Conservation (phyloP, 2,113 vertebrate species). For the Larimichthys crocea region DNA sequence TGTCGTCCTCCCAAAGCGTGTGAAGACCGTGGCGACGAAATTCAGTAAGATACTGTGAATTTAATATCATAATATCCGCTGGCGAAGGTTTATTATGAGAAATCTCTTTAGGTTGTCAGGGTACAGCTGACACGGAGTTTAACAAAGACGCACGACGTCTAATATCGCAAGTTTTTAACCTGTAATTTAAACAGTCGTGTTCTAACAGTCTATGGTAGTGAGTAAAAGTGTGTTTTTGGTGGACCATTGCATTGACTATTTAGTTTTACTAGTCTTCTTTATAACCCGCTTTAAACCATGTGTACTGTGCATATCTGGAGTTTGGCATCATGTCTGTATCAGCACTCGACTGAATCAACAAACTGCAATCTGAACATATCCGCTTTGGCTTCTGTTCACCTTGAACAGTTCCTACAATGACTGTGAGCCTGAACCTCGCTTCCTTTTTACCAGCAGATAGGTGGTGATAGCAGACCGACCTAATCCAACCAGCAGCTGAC, state of each 20-base stretch:
- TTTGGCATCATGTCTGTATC: too few species aligned
- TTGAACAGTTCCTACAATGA: neutral
- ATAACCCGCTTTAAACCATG: too few species aligned
- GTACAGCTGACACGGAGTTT: neutral
- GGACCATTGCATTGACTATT: neutral
- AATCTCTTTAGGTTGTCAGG: neutral
- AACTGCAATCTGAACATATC: neutral
- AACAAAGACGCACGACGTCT: neutral
- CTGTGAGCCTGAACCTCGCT: slow-evolving; percentile 4
- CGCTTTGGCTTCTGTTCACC: neutral
- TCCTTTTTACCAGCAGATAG: slow-evolving; percentile 40
- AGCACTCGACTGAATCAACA: neutral
- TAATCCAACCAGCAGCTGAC: slow-evolving; percentile 23
- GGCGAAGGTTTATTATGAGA: neutral
- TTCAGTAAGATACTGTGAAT: neutral
- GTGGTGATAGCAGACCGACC: slow-evolving; percentile 31
- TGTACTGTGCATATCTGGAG: too few species aligned
- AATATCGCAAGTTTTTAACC: neutral
- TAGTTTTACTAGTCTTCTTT: too few species aligned
- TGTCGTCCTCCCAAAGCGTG: neutral
- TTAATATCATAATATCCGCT: neutral
- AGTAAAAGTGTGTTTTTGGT: neutral
- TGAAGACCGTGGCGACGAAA: neutral
- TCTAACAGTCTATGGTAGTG: neutral
- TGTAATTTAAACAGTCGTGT: neutral